phyloP scores from a whole-genome alignment of 1,140 invertebrate genomes.

The Lasioglossum albipes region DNA sequence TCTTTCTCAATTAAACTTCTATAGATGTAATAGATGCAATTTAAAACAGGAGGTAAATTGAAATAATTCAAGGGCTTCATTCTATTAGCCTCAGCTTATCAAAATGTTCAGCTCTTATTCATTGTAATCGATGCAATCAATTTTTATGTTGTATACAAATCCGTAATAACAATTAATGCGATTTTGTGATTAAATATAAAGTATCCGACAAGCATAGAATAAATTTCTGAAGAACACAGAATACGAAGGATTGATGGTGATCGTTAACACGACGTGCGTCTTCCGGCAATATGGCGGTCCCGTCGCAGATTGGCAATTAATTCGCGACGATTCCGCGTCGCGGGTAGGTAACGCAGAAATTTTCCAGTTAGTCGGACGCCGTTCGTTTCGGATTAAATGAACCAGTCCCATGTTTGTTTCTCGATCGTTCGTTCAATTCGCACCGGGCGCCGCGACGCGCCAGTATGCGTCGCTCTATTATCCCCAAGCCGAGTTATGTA shows the following conservation, averaged over 20 bases:
- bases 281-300: background rate
- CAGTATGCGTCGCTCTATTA: slow-evolving; percentile 49
- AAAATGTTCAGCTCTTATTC: too few relatives aligned
- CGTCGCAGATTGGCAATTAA: slow-evolving; percentile 17
- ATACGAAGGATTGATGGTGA: background rate
- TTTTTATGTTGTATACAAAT: too few relatives aligned
- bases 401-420: slow-evolving; percentile 58
- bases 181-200: too few relatives aligned
- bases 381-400: slow-evolving; percentile 53
- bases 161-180: too few relatives aligned
- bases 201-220: too few relatives aligned
- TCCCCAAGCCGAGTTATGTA: slow-evolving; percentile 58
- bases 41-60: too few relatives aligned
- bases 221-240: too few relatives aligned
- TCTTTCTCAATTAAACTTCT: too few relatives aligned
- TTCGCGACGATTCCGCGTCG: background rate
- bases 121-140: too few relatives aligned
- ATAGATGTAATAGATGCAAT: too few relatives aligned
- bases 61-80: too few relatives aligned
- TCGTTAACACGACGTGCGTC: background rate
- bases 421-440: slow-evolving; percentile 64
- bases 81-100: too few relatives aligned
- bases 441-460: background rate
- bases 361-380: slow-evolving; percentile 21
- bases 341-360: slow-evolving; percentile 4